phyloP scores from a whole-genome alignment of 1,140 invertebrate genomes.

The Coelopa frigida region DNA sequence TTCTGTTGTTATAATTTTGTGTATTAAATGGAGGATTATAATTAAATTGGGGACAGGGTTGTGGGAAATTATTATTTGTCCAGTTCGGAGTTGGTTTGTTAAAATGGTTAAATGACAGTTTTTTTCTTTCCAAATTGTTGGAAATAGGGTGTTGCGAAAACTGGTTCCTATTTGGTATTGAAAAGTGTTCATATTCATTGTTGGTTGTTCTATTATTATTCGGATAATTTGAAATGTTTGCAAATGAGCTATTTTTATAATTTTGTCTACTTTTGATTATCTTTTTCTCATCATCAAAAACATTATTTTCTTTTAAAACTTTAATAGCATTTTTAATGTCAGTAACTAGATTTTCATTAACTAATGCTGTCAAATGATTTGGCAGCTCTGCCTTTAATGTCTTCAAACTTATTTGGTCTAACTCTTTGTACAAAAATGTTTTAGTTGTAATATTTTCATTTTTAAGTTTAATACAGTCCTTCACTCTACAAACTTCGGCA shows the following conservation, averaged over 20 bases:
- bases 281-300: slow-evolving; percentile 1
- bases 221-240: no score
- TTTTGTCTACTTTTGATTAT: not conserved
- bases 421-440: slow-evolving; percentile 2
- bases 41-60: no score
- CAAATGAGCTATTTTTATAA: slow-evolving; percentile 1
- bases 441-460: slow-evolving; percentile 1
- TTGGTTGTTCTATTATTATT: no score
- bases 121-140: no score
- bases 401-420: slow-evolving; percentile 1
- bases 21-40: no score
- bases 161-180: not conserved
- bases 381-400: slow-evolving; percentile 7
- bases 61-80: no score
- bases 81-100: no score
- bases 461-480: slow-evolving; percentile 8
- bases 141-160: no score
- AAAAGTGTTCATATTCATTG: not conserved
- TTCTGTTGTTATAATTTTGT: no score
- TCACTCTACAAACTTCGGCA: slow-evolving; percentile 3
- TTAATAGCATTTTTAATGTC: slow-evolving; percentile 7
- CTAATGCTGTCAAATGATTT: slow-evolving; percentile 6
- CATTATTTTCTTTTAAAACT: slow-evolving; percentile 6
- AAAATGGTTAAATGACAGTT: no score
- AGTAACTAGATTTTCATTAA: slow-evolving; percentile 8